A percentile compares a stretch with the other conserved stretches of the same genome.
phyloP scores from a whole-genome alignment of 2,113 vertebrate species.

The Tenrec ecaudatus region DNA sequence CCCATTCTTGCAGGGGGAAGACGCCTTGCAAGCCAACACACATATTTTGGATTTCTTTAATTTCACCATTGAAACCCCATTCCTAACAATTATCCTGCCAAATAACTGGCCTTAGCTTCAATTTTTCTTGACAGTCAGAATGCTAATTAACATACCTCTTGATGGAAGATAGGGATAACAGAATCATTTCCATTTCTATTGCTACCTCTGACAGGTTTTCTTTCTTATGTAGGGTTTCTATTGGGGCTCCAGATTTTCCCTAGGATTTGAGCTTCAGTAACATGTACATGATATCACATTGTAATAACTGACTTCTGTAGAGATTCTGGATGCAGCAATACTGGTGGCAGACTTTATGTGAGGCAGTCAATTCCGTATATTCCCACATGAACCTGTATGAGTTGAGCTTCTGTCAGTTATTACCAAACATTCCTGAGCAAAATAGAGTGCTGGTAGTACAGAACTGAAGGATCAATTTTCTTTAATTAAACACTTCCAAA shows the following conservation, averaged over 20 bases:
- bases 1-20: background rate
- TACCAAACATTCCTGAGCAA: constrained; percentile 24
- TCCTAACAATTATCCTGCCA: background rate
- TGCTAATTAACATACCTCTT: constrained; percentile 9
- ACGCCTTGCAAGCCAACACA: background rate
- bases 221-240: background rate
- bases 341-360: background rate
- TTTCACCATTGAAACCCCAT: background rate
- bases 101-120: background rate
- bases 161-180: background rate
- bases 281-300: background rate
- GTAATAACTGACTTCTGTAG: background rate
- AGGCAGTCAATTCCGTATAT: background rate
- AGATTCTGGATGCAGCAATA: background rate
- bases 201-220: background rate
- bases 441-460: background rate
- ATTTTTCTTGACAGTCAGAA: background rate
- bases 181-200: background rate
- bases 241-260: background rate
- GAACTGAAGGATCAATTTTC: background rate
- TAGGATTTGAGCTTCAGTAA: background rate
- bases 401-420: background rate
- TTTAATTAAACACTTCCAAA: background rate
- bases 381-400: background rate
- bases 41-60: constrained; percentile 1